Conservation (phyloP, 2,888 invertebrate species). For the Netelia inedita region DNA sequence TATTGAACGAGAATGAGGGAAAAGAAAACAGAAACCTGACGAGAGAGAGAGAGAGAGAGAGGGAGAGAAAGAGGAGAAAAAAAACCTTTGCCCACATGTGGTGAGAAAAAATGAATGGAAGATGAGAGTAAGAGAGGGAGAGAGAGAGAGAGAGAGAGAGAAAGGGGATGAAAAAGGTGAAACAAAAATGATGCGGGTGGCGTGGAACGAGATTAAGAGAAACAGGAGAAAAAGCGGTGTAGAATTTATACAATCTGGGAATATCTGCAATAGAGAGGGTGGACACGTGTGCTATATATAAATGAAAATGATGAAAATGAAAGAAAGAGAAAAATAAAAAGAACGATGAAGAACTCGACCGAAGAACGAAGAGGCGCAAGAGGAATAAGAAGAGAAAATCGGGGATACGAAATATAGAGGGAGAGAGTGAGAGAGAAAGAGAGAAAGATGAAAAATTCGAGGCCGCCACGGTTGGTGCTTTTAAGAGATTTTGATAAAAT, state of each 20-base stretch:
- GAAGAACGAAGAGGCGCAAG: not conserved
- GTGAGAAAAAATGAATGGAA: conserved; percentile 32
- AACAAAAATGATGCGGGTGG: conserved; percentile 25
- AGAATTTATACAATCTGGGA: conserved; percentile 50
- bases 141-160: conserved; percentile 35
- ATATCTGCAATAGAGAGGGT: conserved; percentile 32
- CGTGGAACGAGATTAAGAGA: not conserved
- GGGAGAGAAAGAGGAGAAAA: conserved; percentile 37
- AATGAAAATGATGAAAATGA: not conserved
- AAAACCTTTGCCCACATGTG: conserved; percentile 57
- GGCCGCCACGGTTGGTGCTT: conserved; percentile 78
- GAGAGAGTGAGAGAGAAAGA: not conserved
- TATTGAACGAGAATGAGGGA: conserved; percentile 71
- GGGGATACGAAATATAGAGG: not conserved
- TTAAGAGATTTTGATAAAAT: conserved; percentile 85
- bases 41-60: conserved; percentile 47
- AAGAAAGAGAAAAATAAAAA: not conserved
- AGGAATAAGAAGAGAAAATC: not conserved
- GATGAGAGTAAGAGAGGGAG: conserved; percentile 49
- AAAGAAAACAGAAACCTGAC: conserved; percentile 42
- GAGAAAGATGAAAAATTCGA: conserved; percentile 56
- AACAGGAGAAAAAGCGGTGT: conserved; percentile 22
- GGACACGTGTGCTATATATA: conserved; percentile 3
- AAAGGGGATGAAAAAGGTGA: conserved; percentile 19
- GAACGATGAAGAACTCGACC: not conserved